Base-by-base conservation (phyloP, 2,797 vertebrate species). In the Pogonophryne albipinna region DNA sequence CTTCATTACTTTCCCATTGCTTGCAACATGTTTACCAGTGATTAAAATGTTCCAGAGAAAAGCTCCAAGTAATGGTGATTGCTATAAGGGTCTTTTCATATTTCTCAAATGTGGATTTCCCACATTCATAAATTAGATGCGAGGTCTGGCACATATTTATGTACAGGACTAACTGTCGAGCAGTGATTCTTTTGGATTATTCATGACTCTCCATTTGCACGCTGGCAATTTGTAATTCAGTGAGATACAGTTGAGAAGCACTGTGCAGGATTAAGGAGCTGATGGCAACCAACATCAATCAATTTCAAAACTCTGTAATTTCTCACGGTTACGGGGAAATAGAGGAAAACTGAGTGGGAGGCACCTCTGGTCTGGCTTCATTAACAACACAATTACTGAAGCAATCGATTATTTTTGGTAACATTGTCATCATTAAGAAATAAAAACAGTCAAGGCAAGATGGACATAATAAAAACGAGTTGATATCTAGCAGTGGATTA, bases 1-100 rank as follows among this genome's bases (percentile, higher is more conserved):
- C 92, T 93, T 94, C 89, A 94, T 94, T 94, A 94, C 91, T 93
- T 91, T 81, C 70, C 83, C 86, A 89, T 92, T 91, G 86, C 83
- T 84, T 58, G 66, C 83, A 91, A 92, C 90, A 88, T 92, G 85
- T 93, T 94, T 93, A 94, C 83, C 71, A 88, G 82, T 90, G 90
- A 94, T 94, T 94, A 93, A 91, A 93, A 92, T 88, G 88, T 91
- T 93, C 76, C 53, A 41, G 77, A 85, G 47, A 20, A 51, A 71
- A 34, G 70, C 57, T 83, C 82, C 79, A 62, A 78, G 64, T 72
- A 74, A 72, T 66, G 49, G 60, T 47, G 71, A 88, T 38, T 3
- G 57, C 70, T 44, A 42, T 49, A 68, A 62, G 68, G 46, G 64
- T 80, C 79, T 76, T 82, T 83, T 81, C 7, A 34, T 76, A 55